These are phyloP conservation scores for Noturus placidus DNA, from an alignment of 2,113 vertebrate genomes.

Conservation along the genomic window DNA sequence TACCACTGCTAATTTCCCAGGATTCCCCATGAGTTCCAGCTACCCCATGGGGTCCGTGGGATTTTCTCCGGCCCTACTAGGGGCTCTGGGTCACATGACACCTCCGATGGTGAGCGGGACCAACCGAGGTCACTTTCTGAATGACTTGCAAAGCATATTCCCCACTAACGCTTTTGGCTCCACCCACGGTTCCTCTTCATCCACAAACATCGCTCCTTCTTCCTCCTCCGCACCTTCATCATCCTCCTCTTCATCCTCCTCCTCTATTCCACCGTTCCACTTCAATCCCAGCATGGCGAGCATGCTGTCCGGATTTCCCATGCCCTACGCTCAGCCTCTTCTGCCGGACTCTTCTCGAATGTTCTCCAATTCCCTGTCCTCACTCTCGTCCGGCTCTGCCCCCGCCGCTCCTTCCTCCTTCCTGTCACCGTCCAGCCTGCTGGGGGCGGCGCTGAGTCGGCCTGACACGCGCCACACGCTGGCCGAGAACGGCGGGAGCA, in stretches of 20 bases:
- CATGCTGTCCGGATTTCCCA: slow-evolving; percentile 83
- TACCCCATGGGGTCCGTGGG: slow-evolving; percentile 84
- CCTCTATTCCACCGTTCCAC: slow-evolving; percentile 86
- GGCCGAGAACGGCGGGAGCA: slow-evolving; percentile 86
- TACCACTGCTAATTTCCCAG: slow-evolving; percentile 72
- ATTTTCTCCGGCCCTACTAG: slow-evolving; percentile 87
- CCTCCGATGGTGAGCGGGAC: slow-evolving; percentile 85
- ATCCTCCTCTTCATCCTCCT: slow-evolving; percentile 82
- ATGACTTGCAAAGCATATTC: slow-evolving; percentile 90
- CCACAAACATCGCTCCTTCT: slow-evolving; percentile 78
- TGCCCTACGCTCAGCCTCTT: slow-evolving; percentile 89
- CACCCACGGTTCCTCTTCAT: slow-evolving; percentile 81
- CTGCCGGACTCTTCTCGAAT: slow-evolving; percentile 79
- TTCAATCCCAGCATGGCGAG: slow-evolving; percentile 88
- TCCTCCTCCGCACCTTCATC: slow-evolving; percentile 79
- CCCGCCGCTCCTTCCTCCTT: slow-evolving; percentile 83
- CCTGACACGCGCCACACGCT: slow-evolving; percentile 74
- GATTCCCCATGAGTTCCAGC: slow-evolving; percentile 79
- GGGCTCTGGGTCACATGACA: slow-evolving; percentile 83
- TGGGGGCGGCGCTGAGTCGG: slow-evolving; percentile 84
- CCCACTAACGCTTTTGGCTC: slow-evolving; percentile 80
- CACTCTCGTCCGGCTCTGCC: slow-evolving; percentile 74
- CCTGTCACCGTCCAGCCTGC: slow-evolving; percentile 81
- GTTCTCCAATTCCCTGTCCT: slow-evolving; percentile 70
- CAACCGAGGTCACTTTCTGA: slow-evolving; percentile 83